A percentile compares a stretch with the other conserved stretches of the same genome.
These are phyloP conservation scores for Albula goreensis DNA, from an alignment of 2,113 vertebrate species.

Conservation along the genomic window DNA sequence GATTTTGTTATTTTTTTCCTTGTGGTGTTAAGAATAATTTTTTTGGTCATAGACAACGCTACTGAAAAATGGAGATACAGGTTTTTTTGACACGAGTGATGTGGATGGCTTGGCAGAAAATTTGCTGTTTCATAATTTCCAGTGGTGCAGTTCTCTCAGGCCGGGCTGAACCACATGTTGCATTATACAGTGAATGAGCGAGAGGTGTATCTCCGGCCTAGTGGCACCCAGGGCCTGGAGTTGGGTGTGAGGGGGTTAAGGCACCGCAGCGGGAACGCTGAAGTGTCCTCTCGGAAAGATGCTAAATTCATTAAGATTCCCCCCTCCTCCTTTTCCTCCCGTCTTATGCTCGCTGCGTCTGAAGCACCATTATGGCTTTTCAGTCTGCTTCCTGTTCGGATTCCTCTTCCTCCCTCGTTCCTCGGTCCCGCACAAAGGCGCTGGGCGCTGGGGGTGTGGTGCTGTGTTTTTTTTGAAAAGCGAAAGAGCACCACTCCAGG, in stretches of 20 bases:
- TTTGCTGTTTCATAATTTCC: neutral
- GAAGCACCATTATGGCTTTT: conserved; percentile 83
- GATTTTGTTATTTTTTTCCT: no score
- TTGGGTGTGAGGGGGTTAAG: conserved; percentile 20
- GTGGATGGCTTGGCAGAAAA: no score
- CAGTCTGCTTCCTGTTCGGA: conserved; percentile 83
- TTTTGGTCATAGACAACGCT: no score
- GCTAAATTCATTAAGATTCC: conserved; percentile 76
- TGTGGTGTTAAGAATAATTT: no score
- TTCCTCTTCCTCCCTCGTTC: conserved; percentile 71
- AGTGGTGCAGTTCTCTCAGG: neutral
- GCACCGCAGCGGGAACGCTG: conserved; percentile 51
- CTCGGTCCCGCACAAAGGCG: conserved; percentile 71
- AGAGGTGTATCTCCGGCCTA: neutral
- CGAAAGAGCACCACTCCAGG: conserved; percentile 66
- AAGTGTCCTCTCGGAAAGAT: conserved; percentile 72
- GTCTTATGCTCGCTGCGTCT: conserved; percentile 42
- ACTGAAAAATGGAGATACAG: no score
- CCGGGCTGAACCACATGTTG: neutral
- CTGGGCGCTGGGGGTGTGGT: conserved; percentile 68
- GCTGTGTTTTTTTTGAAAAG: conserved; percentile 55
- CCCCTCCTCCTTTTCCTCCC: conserved; percentile 63
- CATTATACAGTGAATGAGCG: neutral
- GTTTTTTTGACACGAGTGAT: no score
- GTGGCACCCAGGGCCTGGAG: neutral